Base-by-base conservation (phyloP, 1,140 invertebrate species). In the Sesamia nonagrioides region DNA sequence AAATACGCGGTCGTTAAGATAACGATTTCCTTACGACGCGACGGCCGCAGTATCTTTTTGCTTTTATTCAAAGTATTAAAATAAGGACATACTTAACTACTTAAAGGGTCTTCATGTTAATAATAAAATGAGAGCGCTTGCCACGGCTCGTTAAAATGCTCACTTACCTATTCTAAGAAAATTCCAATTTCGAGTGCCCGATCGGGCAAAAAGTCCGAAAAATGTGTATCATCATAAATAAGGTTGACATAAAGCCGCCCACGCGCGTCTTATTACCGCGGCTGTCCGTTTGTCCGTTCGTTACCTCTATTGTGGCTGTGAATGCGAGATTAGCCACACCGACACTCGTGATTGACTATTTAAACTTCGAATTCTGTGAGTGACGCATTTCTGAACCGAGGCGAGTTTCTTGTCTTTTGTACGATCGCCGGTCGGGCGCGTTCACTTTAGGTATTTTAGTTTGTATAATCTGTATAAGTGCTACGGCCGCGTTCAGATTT, bases 291-390 rank as follows among this genome's bases (percentile, higher is more conserved):
- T 85, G 92, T 92, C 82, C 91, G 91, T 94, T 95, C 93, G 93
- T 95, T 95, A 95, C 90, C 87, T 84, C 91, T 83, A 95, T 95
- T 95, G 93, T 94, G 86, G 78, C 77, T 81, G 84, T 92, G 88
- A 91, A 92, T 91, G 88, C 90, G 84, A 89, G 91, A 94, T 94
- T 92, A 92, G 90, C 93, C 89, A 91, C 89, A 89, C 86, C 85
- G 87, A 72, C 84, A 82, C 86, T 90, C 91, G 87, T 94, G 92
- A 94, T 94, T 92, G 91, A 94, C 92, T 94, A 94, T 94, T 94
- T 92, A 92, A 88, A 84, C 80, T 89, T 86, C 84, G 77, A 89
- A 87, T 82, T 88, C 87, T 87, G 81, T 86, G 83, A 89, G 86
- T 87, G 86, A 91, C 88, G 88, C 89, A 86, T 84, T 87, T 88